These are phyloP conservation scores for Busseola fusca DNA, from an alignment of 2,888 invertebrate genomes.

Conservation along the genomic window DNA sequence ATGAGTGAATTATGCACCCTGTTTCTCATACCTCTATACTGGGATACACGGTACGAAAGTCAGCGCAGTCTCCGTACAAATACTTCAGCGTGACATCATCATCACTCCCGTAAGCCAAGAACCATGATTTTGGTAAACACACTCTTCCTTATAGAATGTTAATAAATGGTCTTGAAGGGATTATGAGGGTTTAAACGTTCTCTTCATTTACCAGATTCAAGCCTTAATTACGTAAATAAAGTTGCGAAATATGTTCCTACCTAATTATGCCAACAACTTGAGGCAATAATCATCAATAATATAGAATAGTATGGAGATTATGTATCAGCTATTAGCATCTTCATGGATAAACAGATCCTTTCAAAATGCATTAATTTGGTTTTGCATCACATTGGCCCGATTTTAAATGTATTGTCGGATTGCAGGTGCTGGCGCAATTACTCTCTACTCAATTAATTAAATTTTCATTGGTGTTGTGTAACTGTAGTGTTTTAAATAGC, in stretches of 20 bases:
- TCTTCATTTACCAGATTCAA: constrained; percentile 28
- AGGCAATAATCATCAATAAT: constrained; percentile 39
- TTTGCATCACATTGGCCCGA: constrained; percentile 21
- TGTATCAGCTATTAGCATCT: constrained; percentile 35
- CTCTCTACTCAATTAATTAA: not conserved
- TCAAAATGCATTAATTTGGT: constrained; percentile 21
- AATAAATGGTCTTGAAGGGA: constrained; percentile 14
- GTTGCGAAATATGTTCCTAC: constrained; percentile 26
- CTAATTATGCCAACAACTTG: constrained; percentile 20
- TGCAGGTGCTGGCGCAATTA: constrained; percentile 10
- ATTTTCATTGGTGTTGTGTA: not conserved
- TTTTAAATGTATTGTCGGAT: constrained; percentile 15
- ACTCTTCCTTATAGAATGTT: constrained; percentile 10
- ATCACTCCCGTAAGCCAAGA: no score
- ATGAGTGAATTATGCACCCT: no score
- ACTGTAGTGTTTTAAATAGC: constrained; percentile 5
- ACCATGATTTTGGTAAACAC: not conserved
- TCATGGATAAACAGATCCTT: constrained; percentile 32
- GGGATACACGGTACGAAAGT: no score
- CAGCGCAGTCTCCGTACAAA: no score
- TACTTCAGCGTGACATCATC: no score
- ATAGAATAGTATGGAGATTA: constrained; percentile 14
- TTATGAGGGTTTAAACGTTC: constrained; percentile 27
- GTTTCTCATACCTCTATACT: no score
- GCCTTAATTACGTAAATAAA: constrained; percentile 39